A percentile compares a stretch with the other conserved stretches of the same genome.
Conservation (phyloP, 2,888 invertebrate species). For the Osmoderma eremita region DNA sequence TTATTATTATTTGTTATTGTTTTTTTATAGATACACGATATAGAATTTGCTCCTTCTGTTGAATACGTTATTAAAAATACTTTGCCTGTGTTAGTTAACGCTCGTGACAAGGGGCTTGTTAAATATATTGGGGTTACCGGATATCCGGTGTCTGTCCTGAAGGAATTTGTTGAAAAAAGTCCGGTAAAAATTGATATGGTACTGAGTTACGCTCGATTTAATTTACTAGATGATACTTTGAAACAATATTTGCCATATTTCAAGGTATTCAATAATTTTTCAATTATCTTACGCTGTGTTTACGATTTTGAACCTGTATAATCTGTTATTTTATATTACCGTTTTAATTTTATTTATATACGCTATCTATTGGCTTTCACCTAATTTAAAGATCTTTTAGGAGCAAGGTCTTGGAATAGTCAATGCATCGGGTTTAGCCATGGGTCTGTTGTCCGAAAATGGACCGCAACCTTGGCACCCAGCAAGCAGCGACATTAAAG, state of each 20-base stretch:
- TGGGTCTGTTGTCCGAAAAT: conserved; percentile 82
- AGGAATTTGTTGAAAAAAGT: conserved; percentile 76
- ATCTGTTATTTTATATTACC: no score
- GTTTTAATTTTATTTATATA: no score
- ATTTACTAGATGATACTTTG: conserved; percentile 82
- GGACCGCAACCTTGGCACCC: conserved; percentile 87
- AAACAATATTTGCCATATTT: conserved; percentile 79
- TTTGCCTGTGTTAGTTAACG: conserved; percentile 80
- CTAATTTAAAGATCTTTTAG: conserved; percentile 61
- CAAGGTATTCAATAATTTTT: conserved; percentile 68
- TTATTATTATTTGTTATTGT: not conserved
- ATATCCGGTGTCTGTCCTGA: conserved; percentile 82
- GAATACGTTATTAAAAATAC: conserved; percentile 86
- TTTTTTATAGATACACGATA: conserved; percentile 87
- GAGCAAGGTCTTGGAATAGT: conserved; percentile 79
- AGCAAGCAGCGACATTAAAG: conserved; percentile 72
- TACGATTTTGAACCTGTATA: no score
- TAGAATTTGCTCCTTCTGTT: conserved; percentile 83
- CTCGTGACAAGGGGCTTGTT: conserved; percentile 78
- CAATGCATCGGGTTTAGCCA: conserved; percentile 82
- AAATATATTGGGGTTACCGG: conserved; percentile 87
- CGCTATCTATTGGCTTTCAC: no score
- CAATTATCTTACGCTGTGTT: conserved; percentile 11
- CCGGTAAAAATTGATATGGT: conserved; percentile 72
- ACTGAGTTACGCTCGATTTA: conserved; percentile 82